Conservation (phyloP, 2,113 vertebrate species). For the Corynorhinus townsendii region DNA sequence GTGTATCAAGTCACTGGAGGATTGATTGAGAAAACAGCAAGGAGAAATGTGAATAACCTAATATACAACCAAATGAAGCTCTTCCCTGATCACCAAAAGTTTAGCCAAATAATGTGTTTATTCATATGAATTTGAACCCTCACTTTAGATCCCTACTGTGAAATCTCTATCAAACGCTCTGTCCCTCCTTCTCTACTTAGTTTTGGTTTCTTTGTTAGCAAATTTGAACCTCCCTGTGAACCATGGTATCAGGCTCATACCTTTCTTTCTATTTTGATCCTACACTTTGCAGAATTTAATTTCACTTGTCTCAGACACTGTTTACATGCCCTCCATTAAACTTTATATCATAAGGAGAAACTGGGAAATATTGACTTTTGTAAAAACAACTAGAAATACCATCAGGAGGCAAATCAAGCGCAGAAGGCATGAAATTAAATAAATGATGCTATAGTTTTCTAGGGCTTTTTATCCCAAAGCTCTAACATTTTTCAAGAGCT, state of each 20-base stretch:
- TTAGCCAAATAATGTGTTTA: slow-evolving; percentile 63
- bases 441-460: slow-evolving; percentile 17
- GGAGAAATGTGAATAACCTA: slow-evolving; percentile 53
- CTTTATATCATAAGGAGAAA: slow-evolving; percentile 63
- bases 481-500: not conserved
- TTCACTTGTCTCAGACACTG: slow-evolving; percentile 61
- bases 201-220: not conserved
- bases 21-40: slow-evolving; percentile 75
- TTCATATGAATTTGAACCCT: slow-evolving; percentile 59
- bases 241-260: not conserved
- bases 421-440: slow-evolving; percentile 36
- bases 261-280: slow-evolving; percentile 54
- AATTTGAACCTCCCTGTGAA: not conserved
- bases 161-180: slow-evolving; percentile 34
- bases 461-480: not conserved
- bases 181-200: not conserved
- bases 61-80: slow-evolving; percentile 35
- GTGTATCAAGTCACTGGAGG: slow-evolving; percentile 78
- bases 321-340: slow-evolving; percentile 68
- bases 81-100: slow-evolving; percentile 58
- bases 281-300: slow-evolving; percentile 64
- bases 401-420: not conserved
- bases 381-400: slow-evolving; percentile 43
- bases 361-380: slow-evolving; percentile 39
- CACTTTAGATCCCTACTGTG: slow-evolving; percentile 56